phyloP scores from a whole-genome alignment of 2,888 invertebrate species.

The Silvanus unidentatus region DNA sequence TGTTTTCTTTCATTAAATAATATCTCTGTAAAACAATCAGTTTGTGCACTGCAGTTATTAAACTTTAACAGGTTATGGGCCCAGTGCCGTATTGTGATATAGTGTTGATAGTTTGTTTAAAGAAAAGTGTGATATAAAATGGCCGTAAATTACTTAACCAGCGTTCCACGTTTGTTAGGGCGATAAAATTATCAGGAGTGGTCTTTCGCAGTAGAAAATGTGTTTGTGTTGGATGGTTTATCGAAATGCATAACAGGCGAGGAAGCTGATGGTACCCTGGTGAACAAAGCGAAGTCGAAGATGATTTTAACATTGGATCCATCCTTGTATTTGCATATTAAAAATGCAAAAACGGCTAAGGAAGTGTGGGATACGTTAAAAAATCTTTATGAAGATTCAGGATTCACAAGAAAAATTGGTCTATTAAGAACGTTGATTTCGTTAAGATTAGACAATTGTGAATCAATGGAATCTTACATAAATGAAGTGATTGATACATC shows the following conservation, averaged over 20 bases:
- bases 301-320: constrained; percentile 19
- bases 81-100: no score
- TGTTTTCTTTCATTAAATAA: no score
- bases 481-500: constrained; percentile 26
- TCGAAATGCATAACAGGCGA: constrained; percentile 12
- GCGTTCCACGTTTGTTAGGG: constrained; percentile 13
- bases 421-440: constrained; percentile 23
- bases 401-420: constrained; percentile 28
- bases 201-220: constrained; percentile 16
- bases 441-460: constrained; percentile 23
- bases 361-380: constrained; percentile 43
- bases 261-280: constrained; percentile 9
- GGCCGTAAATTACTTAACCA: constrained; percentile 15
- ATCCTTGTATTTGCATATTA: constrained; percentile 22
- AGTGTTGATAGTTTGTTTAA: no score
- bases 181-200: constrained; percentile 16
- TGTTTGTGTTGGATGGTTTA: constrained; percentile 13
- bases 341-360: constrained; percentile 15
- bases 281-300: constrained; percentile 18
- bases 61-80: no score
- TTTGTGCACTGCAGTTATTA: no score
- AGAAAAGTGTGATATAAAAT: no score
- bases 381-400: constrained; percentile 27
- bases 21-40: no score
- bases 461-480: constrained; percentile 25